Base-by-base conservation (phyloP, 2,113 vertebrate species). In the Arizona elegans region DNA sequence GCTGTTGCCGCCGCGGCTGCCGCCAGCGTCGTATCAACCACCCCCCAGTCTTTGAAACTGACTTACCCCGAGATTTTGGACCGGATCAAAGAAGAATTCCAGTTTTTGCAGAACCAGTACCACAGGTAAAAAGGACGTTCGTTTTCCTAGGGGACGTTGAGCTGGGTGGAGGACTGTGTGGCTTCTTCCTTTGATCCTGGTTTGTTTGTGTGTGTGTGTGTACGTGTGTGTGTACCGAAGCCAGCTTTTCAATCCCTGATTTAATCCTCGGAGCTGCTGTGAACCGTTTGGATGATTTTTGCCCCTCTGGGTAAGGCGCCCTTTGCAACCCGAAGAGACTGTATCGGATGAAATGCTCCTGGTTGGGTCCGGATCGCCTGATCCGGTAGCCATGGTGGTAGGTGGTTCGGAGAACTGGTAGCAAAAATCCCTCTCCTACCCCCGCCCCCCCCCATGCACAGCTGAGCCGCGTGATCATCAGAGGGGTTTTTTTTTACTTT, bases 61-160 rank as follows among this genome's bases (percentile, higher is more conserved):
- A 99, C 98, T 13, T 99, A 99, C 95, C 98, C 99, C 0, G 99
- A 99, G 96, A 99, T 98, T 10, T 94, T 99, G 97, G 99, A 99
- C 96, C 98, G 98, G 92, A 99, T 99, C 96, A 99, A 99, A 95
- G 99, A 99, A 96, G 99, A 99, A 95, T 99, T 99, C 95, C 99
- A 99, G 97, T 99, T 99, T 95, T 97, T 99, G 70, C 98, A 99
- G 97, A 99, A 98, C 88, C 98, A 99, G 96, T 99, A 99, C 94
- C 99, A 99, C 98, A 99, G 98, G 98, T 98, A 95, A 95, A 94
- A 70, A 95, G 9, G 2, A 8, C 0, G 24, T 12, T 47, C 8
- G 2, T 5, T 81, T 91, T 29, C 23, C 12, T 6, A 15, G 11
- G 10, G 15, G 8, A 43, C 11, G 19, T 8, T 8, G 17, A 15